Conservation (phyloP, 1,140 invertebrate genomes). For the Physella acuta region DNA sequence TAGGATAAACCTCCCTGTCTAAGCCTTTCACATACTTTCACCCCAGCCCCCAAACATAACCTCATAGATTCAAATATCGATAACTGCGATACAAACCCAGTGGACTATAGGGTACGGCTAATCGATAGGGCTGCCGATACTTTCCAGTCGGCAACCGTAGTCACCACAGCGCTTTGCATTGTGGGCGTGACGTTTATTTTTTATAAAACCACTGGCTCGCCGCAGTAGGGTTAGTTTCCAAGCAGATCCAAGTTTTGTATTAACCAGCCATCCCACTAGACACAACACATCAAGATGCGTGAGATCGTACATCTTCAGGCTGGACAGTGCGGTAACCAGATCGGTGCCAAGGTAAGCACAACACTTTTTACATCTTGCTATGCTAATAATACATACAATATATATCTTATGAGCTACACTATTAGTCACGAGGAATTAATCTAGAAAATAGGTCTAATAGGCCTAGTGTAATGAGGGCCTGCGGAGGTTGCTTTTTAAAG, state of each 20-base stretch:
- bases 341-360: conserved; percentile 7
- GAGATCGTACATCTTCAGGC: conserved; percentile 5
- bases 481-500: too few relatives aligned
- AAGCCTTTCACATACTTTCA: too few relatives aligned
- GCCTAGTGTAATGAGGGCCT: too few relatives aligned
- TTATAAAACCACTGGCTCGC: not conserved
- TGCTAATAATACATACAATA: too few relatives aligned
- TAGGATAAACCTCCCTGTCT: too few relatives aligned
- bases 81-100: too few relatives aligned
- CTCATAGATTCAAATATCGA: too few relatives aligned
- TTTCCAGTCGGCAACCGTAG: not conserved
- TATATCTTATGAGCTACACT: too few relatives aligned
- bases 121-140: not conserved
- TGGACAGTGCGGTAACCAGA: conserved; percentile 6
- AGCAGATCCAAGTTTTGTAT: not conserved
- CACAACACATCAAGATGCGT: not conserved
- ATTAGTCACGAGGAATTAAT: too few relatives aligned
- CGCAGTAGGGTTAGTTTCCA: not conserved
- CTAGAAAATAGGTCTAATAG: too few relatives aligned
- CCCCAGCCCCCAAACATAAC: too few relatives aligned
- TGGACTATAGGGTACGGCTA: not conserved
- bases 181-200: not conserved
- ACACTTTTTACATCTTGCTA: not conserved
- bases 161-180: not conserved
- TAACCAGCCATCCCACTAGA: not conserved